Evolutionary conservation across 1,140 invertebrate genomes (phyloP).

Genomic region (Gryllus bimaculatus): DNA sequence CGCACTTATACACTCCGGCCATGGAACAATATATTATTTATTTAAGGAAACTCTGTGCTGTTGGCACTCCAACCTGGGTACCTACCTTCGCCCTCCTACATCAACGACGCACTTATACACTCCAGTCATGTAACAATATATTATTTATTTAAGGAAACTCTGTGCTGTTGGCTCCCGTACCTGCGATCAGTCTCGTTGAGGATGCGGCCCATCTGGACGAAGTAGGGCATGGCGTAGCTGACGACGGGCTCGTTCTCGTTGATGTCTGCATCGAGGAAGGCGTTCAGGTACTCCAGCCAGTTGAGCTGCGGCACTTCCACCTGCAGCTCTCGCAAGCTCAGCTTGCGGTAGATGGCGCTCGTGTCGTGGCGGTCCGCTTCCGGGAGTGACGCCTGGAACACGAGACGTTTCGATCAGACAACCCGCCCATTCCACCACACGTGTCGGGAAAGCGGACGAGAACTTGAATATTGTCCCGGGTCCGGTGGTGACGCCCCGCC

Average conservation of each 20-base stretch:
- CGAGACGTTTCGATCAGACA: background rate
- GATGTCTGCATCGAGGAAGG: conserved; percentile 54
- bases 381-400: conserved; percentile 55
- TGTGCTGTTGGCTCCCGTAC: conserved; percentile 31
- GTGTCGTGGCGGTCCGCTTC: conserved; percentile 78
- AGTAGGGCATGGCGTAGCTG: conserved; percentile 67
- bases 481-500: too few relatives aligned
- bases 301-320: conserved; percentile 60
- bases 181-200: conserved; percentile 53
- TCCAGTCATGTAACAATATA: too few relatives aligned
- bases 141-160: too few relatives aligned
- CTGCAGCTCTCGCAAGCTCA: conserved; percentile 54
- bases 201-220: conserved; percentile 66
- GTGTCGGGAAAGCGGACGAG: too few relatives aligned
- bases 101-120: too few relatives aligned
- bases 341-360: conserved; percentile 62
- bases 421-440: too few relatives aligned
- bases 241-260: conserved; percentile 63
- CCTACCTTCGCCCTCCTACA: too few relatives aligned
- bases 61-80: too few relatives aligned
- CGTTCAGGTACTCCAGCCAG: conserved; percentile 65
- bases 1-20: too few relatives aligned
- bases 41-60: too few relatives aligned
- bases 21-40: too few relatives aligned
- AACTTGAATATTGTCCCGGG: too few relatives aligned